Evolutionary conservation across 2,888 invertebrate genomes (phyloP), one percentile per base, ranked within the genome.

Genomic region (Isotomurus palustris): DNA sequence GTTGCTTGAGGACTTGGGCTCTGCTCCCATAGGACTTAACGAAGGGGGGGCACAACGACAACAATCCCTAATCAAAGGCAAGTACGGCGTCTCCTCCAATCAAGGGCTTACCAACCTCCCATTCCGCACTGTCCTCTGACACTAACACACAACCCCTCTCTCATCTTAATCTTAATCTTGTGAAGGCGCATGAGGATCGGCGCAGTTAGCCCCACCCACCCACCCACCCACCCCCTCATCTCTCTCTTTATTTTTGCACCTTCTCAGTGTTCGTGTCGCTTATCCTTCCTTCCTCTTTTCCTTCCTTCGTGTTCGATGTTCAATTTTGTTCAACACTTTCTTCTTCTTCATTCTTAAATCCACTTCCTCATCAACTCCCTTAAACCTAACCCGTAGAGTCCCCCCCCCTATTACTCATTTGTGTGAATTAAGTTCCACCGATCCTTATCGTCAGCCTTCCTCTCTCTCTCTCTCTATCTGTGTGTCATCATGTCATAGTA

Each of bases 1-100:
- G 68, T 72, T 78, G 44, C 73, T 78, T 44, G 78, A 78, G 71
- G 77, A 78, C 70, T 71, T 78, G 58, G 77, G 76, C 54, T 67
- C 67, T 29, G 67, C 62, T 41, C 67, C 67, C 51, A 67, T 67
- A 49, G 64, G 64, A 59, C 64, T 60, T n/a, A 60, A 54, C 56
- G 63, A 61, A 56, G 58, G 55, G 49, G 56, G 53, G 40, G 40
- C 17, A 19, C 35, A 48, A 12, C 56, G 63, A 17, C 56, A 49
- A 38, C 35, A 44, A 43, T 51, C 43, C 43, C 49, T 56, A 41
- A 57, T 70, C 41, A 68, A 71, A 71, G 71, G 71, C 71, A 71
- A 71, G 71, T 71, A 69, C 56, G 66, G 67, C 62, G 66, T 68
- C 58, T 62, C 64, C 51, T 56, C 56, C 56, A 56, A 36, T 43